Base-by-base conservation (phyloP, 2,888 invertebrate species). In the Acleris cristana region DNA sequence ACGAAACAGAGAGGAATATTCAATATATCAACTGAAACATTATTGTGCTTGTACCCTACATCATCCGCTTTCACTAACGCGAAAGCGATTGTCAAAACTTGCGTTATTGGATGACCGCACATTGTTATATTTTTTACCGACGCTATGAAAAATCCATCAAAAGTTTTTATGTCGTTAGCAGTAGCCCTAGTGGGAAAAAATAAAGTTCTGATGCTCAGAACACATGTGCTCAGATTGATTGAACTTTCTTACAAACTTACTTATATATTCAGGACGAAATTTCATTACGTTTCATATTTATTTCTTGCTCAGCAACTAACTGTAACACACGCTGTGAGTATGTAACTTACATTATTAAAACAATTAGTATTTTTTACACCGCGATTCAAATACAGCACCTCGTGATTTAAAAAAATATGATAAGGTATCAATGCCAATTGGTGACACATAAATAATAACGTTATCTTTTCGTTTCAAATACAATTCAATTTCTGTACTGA, bases 91-190 rank as follows among this genome's bases (percentile, higher is more conserved):
- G 73, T 73, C 72, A 59, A 76, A 84, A 83, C 79, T 85, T 83
- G 71, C 77, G 78, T 82, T 86, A 84, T 86, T 84, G 81, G 79
- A 79, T 79, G 81, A 79, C 82, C 81, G 76, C 79, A 81, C 65
- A 75, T 75, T 78, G 79, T 79, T 81, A 73, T 83, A 76, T 84
- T 88, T 88, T 87, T 87, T 84, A 76, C 79, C 71, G 71, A 70
- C 72, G 80, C 80, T 80, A 89, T 88, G 88, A 87, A 88, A 89
- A 84, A 85, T 84, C 85, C 87, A 88, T 89, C 84, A 80, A 79
- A 85, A 85, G 77, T 87, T 90, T 88, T 89, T 88, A 84, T 80
- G 78, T 89, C 88, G 89, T 89, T 89, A 89, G 86, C 80, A 80
- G 78, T 80, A 77, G 76, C 78, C 78, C 78, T 79, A 77, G 74